Conservation (phyloP, 2,797 vertebrate species). For the Enteromius afrohamiltoni region DNA sequence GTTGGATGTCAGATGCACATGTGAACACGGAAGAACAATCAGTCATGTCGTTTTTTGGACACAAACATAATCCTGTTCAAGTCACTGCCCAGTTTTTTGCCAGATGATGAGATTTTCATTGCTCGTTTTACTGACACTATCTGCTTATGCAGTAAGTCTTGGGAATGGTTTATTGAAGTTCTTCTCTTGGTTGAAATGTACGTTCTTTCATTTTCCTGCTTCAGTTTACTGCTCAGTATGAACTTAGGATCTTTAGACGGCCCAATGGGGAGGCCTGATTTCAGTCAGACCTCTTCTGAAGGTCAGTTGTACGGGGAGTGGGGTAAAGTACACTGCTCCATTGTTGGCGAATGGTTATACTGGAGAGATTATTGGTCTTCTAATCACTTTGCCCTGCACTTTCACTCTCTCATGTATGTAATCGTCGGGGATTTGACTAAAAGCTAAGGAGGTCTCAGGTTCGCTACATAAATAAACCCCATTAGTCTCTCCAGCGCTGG, state of each 20-base stretch:
- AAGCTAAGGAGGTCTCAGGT: slow-evolving; percentile 20
- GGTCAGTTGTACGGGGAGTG: background rate
- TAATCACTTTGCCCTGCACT: slow-evolving; percentile 13
- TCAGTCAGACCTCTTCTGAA: slow-evolving; percentile 19
- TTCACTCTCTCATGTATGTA: slow-evolving; percentile 17
- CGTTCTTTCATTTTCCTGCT: background rate
- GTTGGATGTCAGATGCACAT: slow-evolving; percentile 4
- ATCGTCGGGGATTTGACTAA: slow-evolving; percentile 6
- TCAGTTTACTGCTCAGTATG: background rate
- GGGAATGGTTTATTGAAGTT: background rate
- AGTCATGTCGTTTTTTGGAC: slow-evolving; percentile 3
- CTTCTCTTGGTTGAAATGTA: background rate
- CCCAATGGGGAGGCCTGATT: background rate
- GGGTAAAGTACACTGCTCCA: slow-evolving; percentile 39
- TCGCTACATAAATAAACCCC: slow-evolving; percentile 21
- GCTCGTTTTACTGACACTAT: background rate
- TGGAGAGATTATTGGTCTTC: background rate
- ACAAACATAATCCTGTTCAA: slow-evolving; percentile 8
- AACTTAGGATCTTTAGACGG: background rate
- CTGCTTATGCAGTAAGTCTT: background rate
- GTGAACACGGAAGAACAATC: slow-evolving; percentile 10
- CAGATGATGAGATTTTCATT: background rate
- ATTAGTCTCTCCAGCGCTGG: background rate
- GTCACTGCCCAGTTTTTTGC: background rate
- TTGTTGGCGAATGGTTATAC: slow-evolving; percentile 22